Percentiles rank a stretch among this genome's conserved stretches.
phyloP scores from a whole-genome alignment of 2,113 vertebrate species.

The Oceanites oceanicus region DNA sequence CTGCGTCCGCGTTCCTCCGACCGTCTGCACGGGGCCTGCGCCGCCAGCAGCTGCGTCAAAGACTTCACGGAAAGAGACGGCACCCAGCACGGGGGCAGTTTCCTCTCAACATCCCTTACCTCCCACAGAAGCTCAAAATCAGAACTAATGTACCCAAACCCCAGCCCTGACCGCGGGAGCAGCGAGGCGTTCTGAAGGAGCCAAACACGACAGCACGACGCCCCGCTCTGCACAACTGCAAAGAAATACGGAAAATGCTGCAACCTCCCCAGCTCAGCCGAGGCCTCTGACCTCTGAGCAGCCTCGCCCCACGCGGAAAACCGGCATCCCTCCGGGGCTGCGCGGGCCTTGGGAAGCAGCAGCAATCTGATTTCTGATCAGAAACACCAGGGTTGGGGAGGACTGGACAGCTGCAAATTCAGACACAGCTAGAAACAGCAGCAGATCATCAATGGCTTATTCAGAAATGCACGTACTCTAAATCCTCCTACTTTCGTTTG shows the following conservation, averaged over 20 bases:
- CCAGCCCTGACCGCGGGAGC: neutral
- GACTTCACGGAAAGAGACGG: neutral
- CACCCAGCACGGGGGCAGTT: accelerated
- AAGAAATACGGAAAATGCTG: neutral
- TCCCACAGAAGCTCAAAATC: neutral
- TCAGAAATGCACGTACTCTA: neutral
- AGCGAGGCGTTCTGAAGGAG: neutral
- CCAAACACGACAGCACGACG: neutral
- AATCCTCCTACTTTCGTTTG: neutral
- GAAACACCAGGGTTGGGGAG: neutral
- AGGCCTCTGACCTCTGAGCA: neutral
- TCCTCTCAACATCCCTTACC: neutral
- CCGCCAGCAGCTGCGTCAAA: neutral
- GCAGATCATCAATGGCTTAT: neutral
- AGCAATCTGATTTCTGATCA: neutral
- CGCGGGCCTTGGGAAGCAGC: accelerated
- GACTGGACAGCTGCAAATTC: neutral
- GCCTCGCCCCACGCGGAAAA: neutral
- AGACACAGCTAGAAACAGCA: neutral
- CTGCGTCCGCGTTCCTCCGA: neutral
- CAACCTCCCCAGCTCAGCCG: neutral
- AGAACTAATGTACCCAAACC: too few species aligned
- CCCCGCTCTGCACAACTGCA: neutral
- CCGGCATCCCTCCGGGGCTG: neutral
- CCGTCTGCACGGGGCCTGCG: neutral